Percentiles rank a stretch among this genome's conserved stretches.
Evolutionary conservation across 2,888 invertebrate genomes (phyloP).

Genomic region (Platycnemis pennipes): DNA sequence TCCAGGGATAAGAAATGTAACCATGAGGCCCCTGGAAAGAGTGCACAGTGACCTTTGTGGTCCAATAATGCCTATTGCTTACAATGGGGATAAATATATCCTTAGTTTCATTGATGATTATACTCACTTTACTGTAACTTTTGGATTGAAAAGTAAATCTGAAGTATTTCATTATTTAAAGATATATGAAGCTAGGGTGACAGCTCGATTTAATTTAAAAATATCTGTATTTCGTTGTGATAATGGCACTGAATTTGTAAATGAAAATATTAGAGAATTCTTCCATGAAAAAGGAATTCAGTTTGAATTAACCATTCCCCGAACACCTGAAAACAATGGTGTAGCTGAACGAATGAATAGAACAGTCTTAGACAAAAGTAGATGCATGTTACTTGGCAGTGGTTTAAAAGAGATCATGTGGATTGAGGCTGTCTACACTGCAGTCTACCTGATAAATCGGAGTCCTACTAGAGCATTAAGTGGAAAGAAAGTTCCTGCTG

Average conservation of each 20-base stretch:
- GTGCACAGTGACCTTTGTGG: conserved; percentile 8
- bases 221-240: conserved; percentile 26
- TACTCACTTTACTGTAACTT: not conserved
- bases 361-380: conserved; percentile 21
- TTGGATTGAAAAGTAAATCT: not conserved
- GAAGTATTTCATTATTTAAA: not conserved
- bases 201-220: not conserved
- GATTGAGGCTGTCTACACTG: conserved; percentile 17
- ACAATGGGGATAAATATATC: not conserved
- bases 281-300: conserved; percentile 18
- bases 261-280: not conserved
- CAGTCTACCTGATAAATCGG: conserved; percentile 20
- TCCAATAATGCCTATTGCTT: not conserved
- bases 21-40: not conserved
- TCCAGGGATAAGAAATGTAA: not conserved
- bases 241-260: conserved; percentile 20
- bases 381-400: conserved; percentile 24
- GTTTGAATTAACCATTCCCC: not conserved
- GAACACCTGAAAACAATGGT: no score
- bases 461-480: conserved; percentile 22
- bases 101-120: conserved; percentile 4
- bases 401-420: not conserved
- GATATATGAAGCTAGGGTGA: conserved; percentile 4
- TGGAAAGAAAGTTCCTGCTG: conserved; percentile 31
- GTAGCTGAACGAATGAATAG: not conserved